These are phyloP conservation scores for Alethe castanea DNA, from an alignment of 2,113 vertebrate genomes.

Conservation along the genomic window DNA sequence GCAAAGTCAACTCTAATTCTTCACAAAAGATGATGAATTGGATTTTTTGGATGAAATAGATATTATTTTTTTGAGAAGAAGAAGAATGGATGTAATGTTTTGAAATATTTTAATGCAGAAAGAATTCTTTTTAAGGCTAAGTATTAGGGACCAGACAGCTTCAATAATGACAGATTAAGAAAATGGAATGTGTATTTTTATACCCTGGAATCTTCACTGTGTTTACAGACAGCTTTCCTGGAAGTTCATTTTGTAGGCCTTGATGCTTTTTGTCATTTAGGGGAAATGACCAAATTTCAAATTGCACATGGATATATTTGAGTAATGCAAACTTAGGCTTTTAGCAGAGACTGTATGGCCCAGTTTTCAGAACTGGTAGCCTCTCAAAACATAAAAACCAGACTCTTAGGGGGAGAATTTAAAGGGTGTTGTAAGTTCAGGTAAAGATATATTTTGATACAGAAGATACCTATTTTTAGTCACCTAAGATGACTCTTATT, in stretches of 20 bases:
- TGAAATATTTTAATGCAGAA: slow-evolving; percentile 45
- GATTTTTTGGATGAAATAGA: not conserved
- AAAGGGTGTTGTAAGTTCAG: not conserved
- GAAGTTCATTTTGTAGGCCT: not conserved
- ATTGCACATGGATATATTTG: not conserved
- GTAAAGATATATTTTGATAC: slow-evolving; percentile 2
- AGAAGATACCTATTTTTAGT: not conserved
- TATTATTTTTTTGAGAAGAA: not conserved
- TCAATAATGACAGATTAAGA: not conserved
- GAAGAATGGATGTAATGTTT: not conserved
- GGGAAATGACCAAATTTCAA: not conserved
- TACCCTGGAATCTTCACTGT: slow-evolving; percentile 27
- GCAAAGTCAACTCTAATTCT: slow-evolving; percentile 35
- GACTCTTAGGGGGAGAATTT: not conserved
- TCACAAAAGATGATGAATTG: not conserved
- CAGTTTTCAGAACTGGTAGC: not conserved
- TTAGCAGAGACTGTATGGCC: not conserved
- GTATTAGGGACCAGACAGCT: not conserved
- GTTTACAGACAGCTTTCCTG: slow-evolving; percentile 2
- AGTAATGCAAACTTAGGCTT: not conserved
- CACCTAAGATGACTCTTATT: not conserved
- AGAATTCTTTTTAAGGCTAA: slow-evolving; percentile 9
- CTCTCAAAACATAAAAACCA: not conserved
- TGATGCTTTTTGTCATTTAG: not conserved
- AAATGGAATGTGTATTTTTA: slow-evolving; percentile 40